Percentiles rank a stretch among this genome's conserved stretches.
Conservation (phyloP, 2,888 invertebrate genomes). For the Rotaria sp. region DNA sequence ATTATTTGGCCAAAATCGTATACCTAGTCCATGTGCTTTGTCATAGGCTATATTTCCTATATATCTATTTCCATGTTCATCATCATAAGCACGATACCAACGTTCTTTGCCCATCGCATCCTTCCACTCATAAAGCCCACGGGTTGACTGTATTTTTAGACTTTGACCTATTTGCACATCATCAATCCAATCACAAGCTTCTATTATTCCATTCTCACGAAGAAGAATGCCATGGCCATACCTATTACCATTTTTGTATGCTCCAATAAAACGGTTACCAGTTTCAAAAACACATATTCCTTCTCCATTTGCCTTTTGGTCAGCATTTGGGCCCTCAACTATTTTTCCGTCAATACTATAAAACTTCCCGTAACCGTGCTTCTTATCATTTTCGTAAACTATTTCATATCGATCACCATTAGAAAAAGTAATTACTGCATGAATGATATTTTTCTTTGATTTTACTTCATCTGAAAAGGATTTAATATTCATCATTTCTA, state of each 20-base stretch:
- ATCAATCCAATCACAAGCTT: not conserved
- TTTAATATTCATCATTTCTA: too few species aligned
- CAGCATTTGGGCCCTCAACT: not conserved
- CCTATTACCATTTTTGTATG: not conserved
- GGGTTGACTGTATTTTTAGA: not conserved
- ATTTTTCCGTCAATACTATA: not conserved
- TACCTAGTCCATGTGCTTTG: not conserved
- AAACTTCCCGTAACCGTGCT: not conserved
- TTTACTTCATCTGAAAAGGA: not conserved
- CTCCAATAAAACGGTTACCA: not conserved
- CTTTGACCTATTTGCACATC: not conserved
- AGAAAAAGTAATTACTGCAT: not conserved
- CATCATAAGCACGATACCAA: not conserved
- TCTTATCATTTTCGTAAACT: not conserved
- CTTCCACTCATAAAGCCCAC: not conserved
- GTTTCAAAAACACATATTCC: not conserved
- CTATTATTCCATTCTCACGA: not conserved
- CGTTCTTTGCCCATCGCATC: not conserved
- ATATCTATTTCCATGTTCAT: not conserved
- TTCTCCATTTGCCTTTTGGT: not conserved
- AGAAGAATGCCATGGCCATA: not conserved
- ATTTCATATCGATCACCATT: not conserved
- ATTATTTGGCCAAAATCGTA: not conserved
- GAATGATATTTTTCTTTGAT: not conserved
- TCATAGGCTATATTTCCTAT: not conserved